phyloP scores from a whole-genome alignment of 64 coral and sea anemone genomes.

The Catalaphyllia jardinei region DNA sequence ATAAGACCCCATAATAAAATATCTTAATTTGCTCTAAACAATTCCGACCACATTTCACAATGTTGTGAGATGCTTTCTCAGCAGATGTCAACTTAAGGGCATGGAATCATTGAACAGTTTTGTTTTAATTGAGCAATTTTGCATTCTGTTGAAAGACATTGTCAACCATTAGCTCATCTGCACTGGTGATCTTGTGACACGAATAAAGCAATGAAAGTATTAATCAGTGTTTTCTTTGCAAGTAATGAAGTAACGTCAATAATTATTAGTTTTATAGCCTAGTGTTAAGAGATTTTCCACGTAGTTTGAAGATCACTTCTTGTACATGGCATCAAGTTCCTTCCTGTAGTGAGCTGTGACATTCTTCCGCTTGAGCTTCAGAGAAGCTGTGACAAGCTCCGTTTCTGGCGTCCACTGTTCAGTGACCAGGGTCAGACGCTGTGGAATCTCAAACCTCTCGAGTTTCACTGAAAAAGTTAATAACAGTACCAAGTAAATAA shows the following conservation, averaged over 20 bases:
- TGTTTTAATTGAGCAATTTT: not conserved
- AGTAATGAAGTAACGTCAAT: not conserved
- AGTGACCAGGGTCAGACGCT: conserved; percentile 72
- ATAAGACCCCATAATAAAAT: not conserved
- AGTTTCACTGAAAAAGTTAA: conserved; percentile 70
- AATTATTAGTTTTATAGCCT: not conserved
- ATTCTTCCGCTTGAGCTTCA: conserved; percentile 93
- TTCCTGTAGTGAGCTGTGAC: conserved; percentile 77
- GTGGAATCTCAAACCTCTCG: conserved; percentile 96
- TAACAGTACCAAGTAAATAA: not conserved
- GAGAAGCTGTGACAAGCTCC: conserved; percentile 85
- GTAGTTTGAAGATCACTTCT: conserved; percentile 10
- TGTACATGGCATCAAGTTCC: conserved; percentile 84
- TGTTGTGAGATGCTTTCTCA: not conserved
- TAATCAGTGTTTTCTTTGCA: not conserved
- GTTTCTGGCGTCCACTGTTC: conserved; percentile 98
- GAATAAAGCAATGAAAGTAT: not conserved
- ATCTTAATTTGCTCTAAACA: not conserved
- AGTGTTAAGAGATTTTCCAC: not conserved
- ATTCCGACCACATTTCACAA: not conserved
- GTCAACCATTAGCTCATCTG: too few relatives aligned
- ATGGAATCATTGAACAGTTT: not conserved
- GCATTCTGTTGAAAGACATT: not conserved
- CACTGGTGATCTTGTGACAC: not conserved
- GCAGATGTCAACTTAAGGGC: not conserved